Evolutionary conservation across 2,113 vertebrate genomes (phyloP).

Genomic region (Oreochromis aureus): DNA sequence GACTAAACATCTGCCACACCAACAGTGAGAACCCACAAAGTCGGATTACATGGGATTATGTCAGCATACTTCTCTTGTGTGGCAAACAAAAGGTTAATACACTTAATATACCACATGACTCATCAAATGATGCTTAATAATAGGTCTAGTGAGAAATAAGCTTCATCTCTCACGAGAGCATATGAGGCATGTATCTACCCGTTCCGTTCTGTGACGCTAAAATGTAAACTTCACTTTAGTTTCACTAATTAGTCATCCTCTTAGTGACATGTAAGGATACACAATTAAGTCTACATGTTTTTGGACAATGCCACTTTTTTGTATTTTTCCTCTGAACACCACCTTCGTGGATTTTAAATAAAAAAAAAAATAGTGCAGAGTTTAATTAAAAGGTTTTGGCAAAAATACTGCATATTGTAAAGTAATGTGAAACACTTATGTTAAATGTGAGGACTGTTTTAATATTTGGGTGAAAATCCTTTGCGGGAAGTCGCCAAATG

Average conservation of each 20-base stretch:
- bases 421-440: neutral
- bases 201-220: neutral
- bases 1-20: slow-evolving; percentile 20
- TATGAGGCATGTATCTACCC: neutral
- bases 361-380: neutral
- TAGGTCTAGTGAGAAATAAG: neutral
- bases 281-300: neutral
- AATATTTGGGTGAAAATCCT: neutral
- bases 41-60: slow-evolving; percentile 29
- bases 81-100: slow-evolving; percentile 36
- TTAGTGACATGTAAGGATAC: neutral
- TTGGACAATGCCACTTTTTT: neutral
- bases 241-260: neutral
- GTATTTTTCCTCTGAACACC: neutral
- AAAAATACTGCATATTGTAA: neutral
- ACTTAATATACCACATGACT: neutral
- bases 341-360: neutral
- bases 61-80: neutral
- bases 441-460: neutral
- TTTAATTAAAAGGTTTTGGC: neutral
- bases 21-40: neutral
- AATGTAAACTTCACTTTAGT: neutral
- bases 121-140: neutral
- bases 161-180: slow-evolving; percentile 1
- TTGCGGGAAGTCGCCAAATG: neutral